Conservation (phyloP, 2,888 invertebrate species). For the Anthoptus insignis region DNA sequence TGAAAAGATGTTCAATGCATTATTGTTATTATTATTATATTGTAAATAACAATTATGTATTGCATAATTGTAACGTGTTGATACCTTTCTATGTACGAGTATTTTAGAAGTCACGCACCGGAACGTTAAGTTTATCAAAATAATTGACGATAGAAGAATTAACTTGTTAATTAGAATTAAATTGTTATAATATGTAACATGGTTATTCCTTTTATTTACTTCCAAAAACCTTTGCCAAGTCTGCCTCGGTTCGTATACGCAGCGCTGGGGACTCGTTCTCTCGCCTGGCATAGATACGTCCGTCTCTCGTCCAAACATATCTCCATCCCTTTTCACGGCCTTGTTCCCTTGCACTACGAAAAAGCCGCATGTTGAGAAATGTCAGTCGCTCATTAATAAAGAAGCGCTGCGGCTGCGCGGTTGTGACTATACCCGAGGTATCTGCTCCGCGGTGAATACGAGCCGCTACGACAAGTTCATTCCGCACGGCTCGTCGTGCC, state of each 20-base stretch:
- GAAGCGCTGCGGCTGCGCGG: background rate
- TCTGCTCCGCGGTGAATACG: background rate
- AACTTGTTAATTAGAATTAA: background rate
- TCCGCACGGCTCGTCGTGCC: background rate
- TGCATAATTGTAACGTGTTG: no score
- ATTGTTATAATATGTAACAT: no score
- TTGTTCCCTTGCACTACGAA: background rate
- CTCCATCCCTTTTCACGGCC: background rate
- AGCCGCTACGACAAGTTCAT: background rate
- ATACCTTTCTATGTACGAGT: no score
- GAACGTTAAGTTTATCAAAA: no score
- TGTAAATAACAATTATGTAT: no score
- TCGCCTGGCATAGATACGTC: background rate
- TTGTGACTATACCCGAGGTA: background rate
- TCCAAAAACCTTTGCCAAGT: background rate
- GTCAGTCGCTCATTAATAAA: background rate
- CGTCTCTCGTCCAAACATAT: background rate
- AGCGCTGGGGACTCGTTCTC: background rate
- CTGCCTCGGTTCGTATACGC: background rate
- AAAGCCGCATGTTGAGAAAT: background rate
- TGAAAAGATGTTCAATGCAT: no score
- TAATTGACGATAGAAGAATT: no score
- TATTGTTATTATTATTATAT: no score
- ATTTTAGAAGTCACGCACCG: no score
- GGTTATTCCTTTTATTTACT: no score